A percentile compares a stretch with the other conserved stretches of the same genome.
These are phyloP conservation scores for Oopsacas minuta DNA, from an alignment of 37 sponge, comb jelly and placozoan genomes.

Conservation along the genomic window DNA sequence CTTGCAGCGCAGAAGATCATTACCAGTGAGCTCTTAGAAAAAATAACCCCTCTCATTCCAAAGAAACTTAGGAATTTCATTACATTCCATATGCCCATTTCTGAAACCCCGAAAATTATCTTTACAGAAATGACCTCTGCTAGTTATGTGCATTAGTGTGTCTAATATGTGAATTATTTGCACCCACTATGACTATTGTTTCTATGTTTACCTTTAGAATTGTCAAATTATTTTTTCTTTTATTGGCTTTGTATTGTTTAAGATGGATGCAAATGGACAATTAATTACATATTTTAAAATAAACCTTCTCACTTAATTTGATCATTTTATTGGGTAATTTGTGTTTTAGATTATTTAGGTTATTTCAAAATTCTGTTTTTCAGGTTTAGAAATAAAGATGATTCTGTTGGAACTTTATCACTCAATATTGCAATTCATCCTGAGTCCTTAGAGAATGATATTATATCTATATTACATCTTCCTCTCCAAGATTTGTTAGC, in stretches of 20 bases:
- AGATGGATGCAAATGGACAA: too few species aligned
- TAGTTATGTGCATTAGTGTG: background rate
- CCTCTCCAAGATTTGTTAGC: background rate
- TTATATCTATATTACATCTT: background rate
- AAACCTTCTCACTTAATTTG: too few species aligned
- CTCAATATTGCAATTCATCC: background rate
- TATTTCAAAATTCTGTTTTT: too few species aligned
- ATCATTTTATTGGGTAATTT: too few species aligned
- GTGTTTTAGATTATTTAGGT: too few species aligned
- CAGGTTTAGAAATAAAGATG: background rate
- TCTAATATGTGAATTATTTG: background rate
- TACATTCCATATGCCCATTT: background rate
- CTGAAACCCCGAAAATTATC: background rate
- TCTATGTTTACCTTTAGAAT: too few species aligned
- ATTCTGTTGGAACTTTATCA: background rate
- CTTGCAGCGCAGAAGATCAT: background rate
- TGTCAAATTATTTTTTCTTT: background rate
- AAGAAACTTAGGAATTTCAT: background rate
- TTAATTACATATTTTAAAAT: too few species aligned
- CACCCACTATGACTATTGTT: too few species aligned
- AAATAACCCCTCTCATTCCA: background rate
- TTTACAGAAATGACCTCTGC: constrained; percentile 12
- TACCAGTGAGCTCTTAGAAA: background rate
- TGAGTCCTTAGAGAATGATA: background rate
- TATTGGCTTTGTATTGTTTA: too few species aligned